Evolutionary conservation across 2,113 vertebrate species (phyloP), one percentile per base, ranked within the genome.

Genomic region (Melospiza melodia): DNA sequence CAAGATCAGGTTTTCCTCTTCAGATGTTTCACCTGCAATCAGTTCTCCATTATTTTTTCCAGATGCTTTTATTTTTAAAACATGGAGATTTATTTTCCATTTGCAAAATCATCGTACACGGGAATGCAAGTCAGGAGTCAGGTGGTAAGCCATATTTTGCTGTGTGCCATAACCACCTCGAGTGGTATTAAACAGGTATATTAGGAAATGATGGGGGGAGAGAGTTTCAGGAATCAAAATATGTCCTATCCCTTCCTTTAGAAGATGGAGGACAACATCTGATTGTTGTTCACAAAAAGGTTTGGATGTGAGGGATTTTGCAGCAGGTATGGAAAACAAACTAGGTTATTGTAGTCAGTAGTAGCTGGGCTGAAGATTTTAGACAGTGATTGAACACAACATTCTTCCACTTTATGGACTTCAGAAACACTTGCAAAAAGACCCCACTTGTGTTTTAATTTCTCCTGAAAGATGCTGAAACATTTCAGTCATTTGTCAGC

Each of bases 11-110:
- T 72, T 94, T 91, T 92, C 33, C 48, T 81, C 87, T 74, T 90
- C 77, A 86, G 61, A 55, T 94, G 28, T 88, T 96, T 88, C 65
- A 86, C 81, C 76, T 72, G 23, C 82, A 78, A 43, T 66, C 79
- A 76, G 35, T 67, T 88, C 66, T 86, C 87, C 51, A 28, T 80
- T 84, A 39, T 79, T 92, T 95, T 84, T 89, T 57, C 83, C 52
- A 61, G 35, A 78, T 55, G 44, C 69, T 94, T 96, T 94, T 68
- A 43, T 90, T 82, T 94, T 83, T 89, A 71, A 93, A 93, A 84
- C 3, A 2, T 1, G 0, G 17, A 14, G 25, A 68, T 74, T 87
- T 81, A 55, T 92, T 89, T 91, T 84, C 55, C 33, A 62, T 71
- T 94, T 91, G 49, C 3, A 6, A 85, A 89, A 66, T 59, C 48